Base-by-base conservation (phyloP, 1,140 invertebrate genomes). In the Brachionus rotundiformis region DNA sequence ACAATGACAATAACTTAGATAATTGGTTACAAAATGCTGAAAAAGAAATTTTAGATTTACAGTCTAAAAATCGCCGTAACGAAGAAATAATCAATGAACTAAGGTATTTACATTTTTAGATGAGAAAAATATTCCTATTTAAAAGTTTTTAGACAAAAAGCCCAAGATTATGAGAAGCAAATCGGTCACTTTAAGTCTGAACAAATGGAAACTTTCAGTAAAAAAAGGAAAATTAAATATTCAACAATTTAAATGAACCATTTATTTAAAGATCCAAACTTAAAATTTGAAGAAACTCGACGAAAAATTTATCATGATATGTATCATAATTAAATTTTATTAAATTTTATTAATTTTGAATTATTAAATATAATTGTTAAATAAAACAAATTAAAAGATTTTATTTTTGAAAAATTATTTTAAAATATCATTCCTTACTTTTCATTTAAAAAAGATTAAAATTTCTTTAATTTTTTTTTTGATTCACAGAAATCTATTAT, bases 271-370 rank as follows among this genome's bases (percentile, higher is more conserved):
- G 68, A 25, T 44, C 68, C 68, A 73, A 44, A 19, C 13, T 44
- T 11, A 13, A 23, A 73, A 25, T 73, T 73, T n/a, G 68, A 73
- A 73, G 25, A 73, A 13, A 41, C 25, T 3, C 16, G 68, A 3
- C 68, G 68, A 25, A 73, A 73, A 73, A 73, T 73, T 27, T 73
- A 39, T 7, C 19, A 73, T 25, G 68, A 73, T 27, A 44, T 73
- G 68, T 73, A 13, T 73, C 68, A 13, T 73, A 27, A n/a, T n/a
- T n/a, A n/a, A n/a, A n/a, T n/a, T n/a, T n/a, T n/a, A n/a, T n/a
- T n/a, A n/a, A n/a, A n/a, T n/a, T n/a, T n/a, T n/a, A n/a, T n/a
- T n/a, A n/a, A n/a, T n/a, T n/a, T n/a, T n/a, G n/a, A n/a, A n/a
- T n/a, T n/a, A n/a, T n/a, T n/a, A n/a, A n/a, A n/a, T n/a, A n/a